Base-by-base conservation (phyloP, 2,797 vertebrate genomes). In the Falco columbarius region DNA sequence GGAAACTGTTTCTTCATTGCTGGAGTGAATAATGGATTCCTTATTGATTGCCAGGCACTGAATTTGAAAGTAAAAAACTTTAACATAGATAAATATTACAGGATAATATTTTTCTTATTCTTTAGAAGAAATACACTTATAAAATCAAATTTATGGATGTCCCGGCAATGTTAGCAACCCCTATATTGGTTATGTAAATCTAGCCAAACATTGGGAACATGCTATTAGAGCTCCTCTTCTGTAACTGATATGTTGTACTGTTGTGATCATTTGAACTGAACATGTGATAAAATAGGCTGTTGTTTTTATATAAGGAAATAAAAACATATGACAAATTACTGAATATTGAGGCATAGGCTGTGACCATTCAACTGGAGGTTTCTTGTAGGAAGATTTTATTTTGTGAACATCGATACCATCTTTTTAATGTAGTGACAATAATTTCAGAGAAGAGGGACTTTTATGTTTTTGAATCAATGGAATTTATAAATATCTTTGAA, bases 401-500 rank as follows among this genome's bases (percentile, higher is more conserved):
- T 93, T 56, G 21, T 54, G 44, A 89, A 63, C 49, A 32, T 2
- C 71, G 29, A 65, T 65, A 70, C 4, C 4, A 42, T 49, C 65
- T 83, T 93, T 79, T 92, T 89, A 76, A 85, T 54, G 55, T 82
- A 59, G n/a, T 56, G 49, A 85, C 59, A 82, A 84, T 82, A 66
- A 82, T 86, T 94, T 85, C 65, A 63, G 86, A 52, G 74, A 89
- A 94, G 34, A 38, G 16, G 14, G 23, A 38, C 61, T 92, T 94
- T 71, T 61, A 80, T 87, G 68, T 29, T 89, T 96, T 82, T 71
- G 30, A 93, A 82, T 95, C 68, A 95, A 91, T 91, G 9, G 63
- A 67, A 83, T 89, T 89, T 92, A 71, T 77, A 67, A 95, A 74
- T 89, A 19, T 56, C 77, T 91, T 95, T 92, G 72, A 94, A 91